Evolutionary conservation across 1,140 invertebrate genomes (phyloP), one percentile per base, ranked within the genome.

Genomic region (Papilio aristodemus): DNA sequence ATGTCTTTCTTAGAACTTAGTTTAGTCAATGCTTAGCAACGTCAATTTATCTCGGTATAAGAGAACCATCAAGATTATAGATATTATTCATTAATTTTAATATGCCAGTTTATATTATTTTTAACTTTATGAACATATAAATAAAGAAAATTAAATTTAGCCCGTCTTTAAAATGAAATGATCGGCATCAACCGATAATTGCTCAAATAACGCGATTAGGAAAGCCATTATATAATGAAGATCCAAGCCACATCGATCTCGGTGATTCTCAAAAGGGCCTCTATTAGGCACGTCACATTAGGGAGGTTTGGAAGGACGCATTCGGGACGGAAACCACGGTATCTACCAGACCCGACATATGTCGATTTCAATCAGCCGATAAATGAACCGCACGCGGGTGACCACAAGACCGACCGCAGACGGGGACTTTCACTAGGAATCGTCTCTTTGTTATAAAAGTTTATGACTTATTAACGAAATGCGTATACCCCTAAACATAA

Each of bases 341-440:
- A 73, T 75, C 74, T 73, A 73, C 79, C 76, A 72, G 74, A 74
- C 69, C 77, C 64, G 80, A 80, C 81, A 86, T 78, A 88, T 85
- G 84, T 84, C 80, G 81, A 78, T 84, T 82, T 80, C 81, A 86
- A 85, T 86, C 81, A 84, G 75, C 70, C 76, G 77, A 85, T 83
- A 81, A 79, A 81, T 77, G 79, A 79, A 79, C 70, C 75, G 74
- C 63, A 66, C 19, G 9, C 22, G 22, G 38, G 72, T 68, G 71
- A 71, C 70, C 74, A 76, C 75, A 75, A 79, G 58, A 68, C 27
- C n/a, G 70, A 39, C 67, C 73, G 63, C 68, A 76, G 71, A 74
- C 72, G 69, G 22, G 63, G 22, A 11, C 41, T 32, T 36, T 71
- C 67, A 68, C 67, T 68, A 73, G 63, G 46, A 8, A 64, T 73